Conservation (phyloP, 2,797 vertebrate genomes). For the Gambusia yucatana region DNA sequence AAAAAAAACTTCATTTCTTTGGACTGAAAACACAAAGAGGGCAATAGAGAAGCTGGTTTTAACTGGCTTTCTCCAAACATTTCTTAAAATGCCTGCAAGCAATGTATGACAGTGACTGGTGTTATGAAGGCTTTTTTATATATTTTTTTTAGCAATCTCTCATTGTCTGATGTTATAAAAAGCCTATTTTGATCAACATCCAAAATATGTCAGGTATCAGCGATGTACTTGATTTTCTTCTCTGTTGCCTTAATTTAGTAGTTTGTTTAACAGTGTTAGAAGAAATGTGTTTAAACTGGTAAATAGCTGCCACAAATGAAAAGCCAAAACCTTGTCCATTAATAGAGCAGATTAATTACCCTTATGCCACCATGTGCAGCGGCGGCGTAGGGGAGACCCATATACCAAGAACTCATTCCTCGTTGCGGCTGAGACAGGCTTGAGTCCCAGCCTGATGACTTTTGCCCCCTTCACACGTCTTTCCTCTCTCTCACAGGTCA, state of each 20-base stretch:
- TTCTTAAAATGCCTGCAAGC: conserved; percentile 57
- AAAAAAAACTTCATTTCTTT: conserved; percentile 48
- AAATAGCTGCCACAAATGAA: conserved; percentile 2
- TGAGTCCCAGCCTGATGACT: too few species aligned
- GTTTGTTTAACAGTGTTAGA: conserved; percentile 15
- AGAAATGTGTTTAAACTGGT: not conserved
- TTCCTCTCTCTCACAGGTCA: too few species aligned
- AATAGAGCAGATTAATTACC: not conserved
- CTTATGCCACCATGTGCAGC: too few species aligned
- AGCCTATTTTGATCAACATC: conserved; percentile 29
- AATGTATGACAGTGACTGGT: conserved; percentile 44
- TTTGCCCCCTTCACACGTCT: too few species aligned
- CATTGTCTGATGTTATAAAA: conserved; percentile 51
- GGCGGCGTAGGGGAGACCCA: too few species aligned
- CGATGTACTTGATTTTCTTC: conserved; percentile 22
- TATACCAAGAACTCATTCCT: too few species aligned
- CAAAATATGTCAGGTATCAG: conserved; percentile 23
- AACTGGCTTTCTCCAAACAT: conserved; percentile 52
- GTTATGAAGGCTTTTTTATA: conserved; percentile 50
- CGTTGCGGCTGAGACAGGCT: too few species aligned
- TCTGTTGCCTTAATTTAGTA: not conserved
- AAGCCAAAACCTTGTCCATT: not conserved
- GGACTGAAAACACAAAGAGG: conserved; percentile 57
- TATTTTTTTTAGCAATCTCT: conserved; percentile 48
- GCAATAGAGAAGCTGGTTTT: conserved; percentile 57